A percentile compares a stretch with the other conserved stretches of the same genome.
These are phyloP conservation scores for Drosophila pruinosa DNA, from an alignment of 1,140 invertebrate genomes.

Conservation along the genomic window DNA sequence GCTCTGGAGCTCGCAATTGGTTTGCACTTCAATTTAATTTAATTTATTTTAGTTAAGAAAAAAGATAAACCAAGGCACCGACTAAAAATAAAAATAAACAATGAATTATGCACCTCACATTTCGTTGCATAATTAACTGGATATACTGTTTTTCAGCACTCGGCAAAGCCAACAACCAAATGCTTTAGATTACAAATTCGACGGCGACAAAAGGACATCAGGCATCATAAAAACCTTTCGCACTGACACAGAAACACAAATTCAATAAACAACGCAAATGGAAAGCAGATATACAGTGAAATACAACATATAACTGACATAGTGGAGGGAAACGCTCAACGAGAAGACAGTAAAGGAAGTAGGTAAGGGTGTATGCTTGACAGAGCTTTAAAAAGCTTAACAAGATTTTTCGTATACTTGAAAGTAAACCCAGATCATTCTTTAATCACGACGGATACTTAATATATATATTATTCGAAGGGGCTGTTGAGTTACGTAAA, in stretches of 20 bases:
- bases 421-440: too few relatives aligned
- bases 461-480: too few relatives aligned
- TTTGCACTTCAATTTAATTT: conserved; percentile 71
- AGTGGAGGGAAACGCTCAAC: neutral
- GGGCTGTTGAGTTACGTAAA: too few relatives aligned
- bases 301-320: neutral
- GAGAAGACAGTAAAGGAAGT: neutral
- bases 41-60: conserved; percentile 22
- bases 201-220: conserved; percentile 13
- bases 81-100: conserved; percentile 43
- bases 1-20: conserved; percentile 45
- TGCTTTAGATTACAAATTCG: too few relatives aligned
- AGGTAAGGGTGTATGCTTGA: too few relatives aligned
- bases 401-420: neutral
- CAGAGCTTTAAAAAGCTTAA: too few relatives aligned
- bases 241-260: neutral
- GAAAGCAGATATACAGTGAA: neutral
- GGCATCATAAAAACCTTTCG: conserved; percentile 5
- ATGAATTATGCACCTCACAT: conserved; percentile 30
- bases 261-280: neutral
- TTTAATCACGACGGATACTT: too few relatives aligned
- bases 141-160: conserved; percentile 5
- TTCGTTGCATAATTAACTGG: conserved; percentile 42
- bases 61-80: neutral
- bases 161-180: too few relatives aligned